Percentiles rank a stretch among this genome's conserved stretches.
These are phyloP conservation scores for Mirza zaza DNA, from an alignment of 2,113 vertebrate species.

Conservation along the genomic window DNA sequence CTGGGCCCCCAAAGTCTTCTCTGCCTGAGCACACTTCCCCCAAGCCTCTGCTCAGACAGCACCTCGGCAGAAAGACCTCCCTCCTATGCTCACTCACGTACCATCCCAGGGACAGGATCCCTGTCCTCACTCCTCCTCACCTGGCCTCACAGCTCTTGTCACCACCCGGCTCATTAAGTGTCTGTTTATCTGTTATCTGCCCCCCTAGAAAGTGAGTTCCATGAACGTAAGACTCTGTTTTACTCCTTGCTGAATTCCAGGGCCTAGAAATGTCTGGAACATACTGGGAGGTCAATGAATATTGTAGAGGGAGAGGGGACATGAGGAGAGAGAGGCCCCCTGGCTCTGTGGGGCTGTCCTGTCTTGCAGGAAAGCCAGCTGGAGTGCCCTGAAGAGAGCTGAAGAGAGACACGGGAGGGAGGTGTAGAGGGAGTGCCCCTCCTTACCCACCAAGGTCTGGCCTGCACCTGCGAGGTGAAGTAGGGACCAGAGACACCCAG, in stretches of 20 bases:
- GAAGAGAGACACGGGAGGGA: neutral
- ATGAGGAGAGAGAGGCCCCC: neutral
- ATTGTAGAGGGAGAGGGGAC: neutral
- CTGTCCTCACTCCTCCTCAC: neutral
- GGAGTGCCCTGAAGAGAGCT: neutral
- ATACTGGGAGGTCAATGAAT: neutral
- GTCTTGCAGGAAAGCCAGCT: neutral
- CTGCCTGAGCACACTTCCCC: neutral
- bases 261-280: neutral
- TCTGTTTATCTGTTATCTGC: neutral
- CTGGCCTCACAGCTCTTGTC: neutral
- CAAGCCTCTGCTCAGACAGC: neutral
- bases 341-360: neutral
- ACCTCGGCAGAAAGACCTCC: neutral
- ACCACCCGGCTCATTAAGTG: neutral
- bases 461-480: neutral
- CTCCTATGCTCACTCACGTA: neutral
- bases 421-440: neutral
- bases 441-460: neutral
- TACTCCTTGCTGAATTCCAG: neutral
- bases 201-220: neutral
- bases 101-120: neutral
- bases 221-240: neutral
- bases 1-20: neutral
- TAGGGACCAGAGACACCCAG: neutral